Evolutionary conservation across 2,113 vertebrate genomes (phyloP).

Genomic region (Brevimyrus niger): DNA sequence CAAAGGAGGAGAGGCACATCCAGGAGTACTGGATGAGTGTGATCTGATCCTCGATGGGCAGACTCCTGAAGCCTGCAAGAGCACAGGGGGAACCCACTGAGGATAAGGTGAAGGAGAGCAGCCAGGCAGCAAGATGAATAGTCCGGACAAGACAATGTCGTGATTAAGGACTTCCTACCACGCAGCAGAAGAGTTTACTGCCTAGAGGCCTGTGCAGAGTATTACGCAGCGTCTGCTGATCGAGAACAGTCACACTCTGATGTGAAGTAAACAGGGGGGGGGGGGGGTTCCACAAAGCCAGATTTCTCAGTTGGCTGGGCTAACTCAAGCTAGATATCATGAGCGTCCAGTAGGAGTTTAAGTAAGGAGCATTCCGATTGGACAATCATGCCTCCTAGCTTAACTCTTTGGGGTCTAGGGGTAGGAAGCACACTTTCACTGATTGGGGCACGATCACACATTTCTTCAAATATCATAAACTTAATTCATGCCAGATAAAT

Average conservation of each 20-base stretch:
- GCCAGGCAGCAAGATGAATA: neutral
- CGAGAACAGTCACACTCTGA: neutral
- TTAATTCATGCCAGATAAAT: too few relatives aligned
- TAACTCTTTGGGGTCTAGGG: too few relatives aligned
- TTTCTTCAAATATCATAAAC: too few relatives aligned
- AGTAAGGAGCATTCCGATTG: neutral
- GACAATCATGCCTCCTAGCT: neutral
- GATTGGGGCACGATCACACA: too few relatives aligned
- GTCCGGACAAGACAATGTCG: neutral
- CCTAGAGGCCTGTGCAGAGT: neutral
- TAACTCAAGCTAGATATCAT: neutral
- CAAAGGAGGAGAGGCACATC: constrained; percentile 99
- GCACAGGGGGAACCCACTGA: constrained; percentile 19
- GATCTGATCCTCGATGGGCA: constrained; percentile 99
- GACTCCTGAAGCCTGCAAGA: constrained; percentile 83
- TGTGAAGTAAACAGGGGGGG: neutral
- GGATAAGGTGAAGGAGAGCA: neutral
- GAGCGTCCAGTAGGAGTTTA: neutral
- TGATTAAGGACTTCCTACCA: neutral
- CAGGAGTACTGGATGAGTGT: constrained; percentile 99
- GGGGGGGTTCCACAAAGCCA: neutral
- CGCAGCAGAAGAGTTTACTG: neutral
- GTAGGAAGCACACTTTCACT: too few relatives aligned
- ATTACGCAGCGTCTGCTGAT: neutral
- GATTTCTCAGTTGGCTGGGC: neutral